phyloP scores from a whole-genome alignment of 2,113 vertebrate genomes.

The Apistogramma diplotaenia region DNA sequence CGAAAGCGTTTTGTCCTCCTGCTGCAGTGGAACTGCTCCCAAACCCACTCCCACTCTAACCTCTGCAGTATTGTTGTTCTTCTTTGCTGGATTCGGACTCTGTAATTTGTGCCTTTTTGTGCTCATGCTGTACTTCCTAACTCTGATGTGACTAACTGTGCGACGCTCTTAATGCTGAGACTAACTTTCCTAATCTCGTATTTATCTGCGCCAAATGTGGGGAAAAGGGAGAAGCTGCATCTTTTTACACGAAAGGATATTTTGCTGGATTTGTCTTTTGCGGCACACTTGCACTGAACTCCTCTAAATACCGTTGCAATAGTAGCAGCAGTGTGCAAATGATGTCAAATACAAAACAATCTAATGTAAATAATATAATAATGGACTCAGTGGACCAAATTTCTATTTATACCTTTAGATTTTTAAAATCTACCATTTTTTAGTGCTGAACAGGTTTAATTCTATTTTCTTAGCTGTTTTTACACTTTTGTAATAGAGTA shows the following conservation, averaged over 20 bases:
- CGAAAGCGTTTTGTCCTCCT: slow-evolving; percentile 4
- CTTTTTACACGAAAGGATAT: slow-evolving; percentile 74
- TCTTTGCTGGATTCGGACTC: slow-evolving; percentile 69
- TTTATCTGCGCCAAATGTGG: slow-evolving; percentile 76
- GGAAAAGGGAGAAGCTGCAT: slow-evolving; percentile 36
- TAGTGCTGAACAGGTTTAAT: slow-evolving; percentile 83
- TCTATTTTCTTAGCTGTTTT: slow-evolving; percentile 81
- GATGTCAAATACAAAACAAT: slow-evolving; percentile 68
- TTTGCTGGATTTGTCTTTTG: slow-evolving; percentile 83
- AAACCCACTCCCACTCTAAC: not conserved
- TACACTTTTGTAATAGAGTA: slow-evolving; percentile 81
- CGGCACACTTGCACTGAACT: slow-evolving; percentile 78
- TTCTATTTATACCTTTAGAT: slow-evolving; percentile 99
- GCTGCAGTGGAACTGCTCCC: slow-evolving; percentile 25
- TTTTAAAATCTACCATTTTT: slow-evolving; percentile 95
- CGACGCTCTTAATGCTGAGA: slow-evolving; percentile 40
- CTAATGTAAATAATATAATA: slow-evolving; percentile 89
- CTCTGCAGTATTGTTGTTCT: slow-evolving; percentile 5
- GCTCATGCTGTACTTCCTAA: slow-evolving; percentile 78
- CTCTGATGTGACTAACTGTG: slow-evolving; percentile 79
- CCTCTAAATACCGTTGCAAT: slow-evolving; percentile 82
- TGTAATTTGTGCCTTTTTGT: slow-evolving; percentile 93
- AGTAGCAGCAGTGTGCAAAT: slow-evolving; percentile 74
- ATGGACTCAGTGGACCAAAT: slow-evolving; percentile 92
- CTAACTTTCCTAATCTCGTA: slow-evolving; percentile 78